Evolutionary conservation across 1,140 invertebrate species (phyloP), one percentile per base, ranked within the genome.

Genomic region (Caenorhabditis brenneri): DNA sequence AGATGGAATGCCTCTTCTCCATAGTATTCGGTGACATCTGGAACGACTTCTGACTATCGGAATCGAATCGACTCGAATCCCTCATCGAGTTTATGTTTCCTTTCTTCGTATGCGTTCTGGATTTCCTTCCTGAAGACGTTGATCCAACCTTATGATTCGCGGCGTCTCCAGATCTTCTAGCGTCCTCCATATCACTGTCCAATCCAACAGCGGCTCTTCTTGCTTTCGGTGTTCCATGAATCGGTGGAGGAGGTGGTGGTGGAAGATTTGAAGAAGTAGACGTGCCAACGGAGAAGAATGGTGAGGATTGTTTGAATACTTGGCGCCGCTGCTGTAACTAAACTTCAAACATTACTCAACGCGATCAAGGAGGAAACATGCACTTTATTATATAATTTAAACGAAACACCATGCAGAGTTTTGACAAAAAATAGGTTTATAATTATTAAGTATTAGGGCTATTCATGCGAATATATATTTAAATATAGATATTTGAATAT

Each of bases 11-110:
- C 36, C 58, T 65, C 58, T 65, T 65, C 19, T 65, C 58, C 12
- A 22, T n/a, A 19, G 58, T 29, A 65, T 36, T 65, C 58, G 58
- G 58, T 16, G 58, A 65, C 33, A 65, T 33, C 4, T 65, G 58
- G n/a, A 65, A 65, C 31, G 58, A 65, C 29, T 39, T 36, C 33
- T 65, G 58, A 65, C 58, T 65, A 36, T 65, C 58, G 0, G 58
- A 65, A 65, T 65, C 58, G 15, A 65, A 39, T n/a, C 22, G 4
- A 58, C 22, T 58, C 27, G 4, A 9, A 1, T 36, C 15, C 16
- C 4, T 36, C 58, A n/a, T 12, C n/a, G 58, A 65, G 22, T 65
- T 65, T 65, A 65, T 65, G 19, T 65, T 65, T 33, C 58, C 58
- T 36, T 39, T 65, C 31, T 65, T 65, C 15, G 58, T 65, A n/a